Evolutionary conservation across 2,797 vertebrate species (phyloP).

Genomic region (Acanthurus leucopareius): DNA sequence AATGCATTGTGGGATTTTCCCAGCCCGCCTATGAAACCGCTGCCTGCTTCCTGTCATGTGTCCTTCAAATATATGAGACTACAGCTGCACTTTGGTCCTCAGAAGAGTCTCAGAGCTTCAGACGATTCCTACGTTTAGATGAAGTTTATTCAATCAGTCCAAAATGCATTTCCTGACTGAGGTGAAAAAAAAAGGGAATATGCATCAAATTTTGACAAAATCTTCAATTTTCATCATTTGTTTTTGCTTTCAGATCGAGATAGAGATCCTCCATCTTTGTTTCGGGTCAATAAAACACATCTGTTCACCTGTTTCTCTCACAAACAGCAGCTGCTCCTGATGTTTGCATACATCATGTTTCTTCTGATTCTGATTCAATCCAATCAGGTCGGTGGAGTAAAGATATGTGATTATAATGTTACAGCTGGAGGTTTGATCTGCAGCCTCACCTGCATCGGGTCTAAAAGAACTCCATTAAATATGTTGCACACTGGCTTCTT

Average conservation of each 20-base stretch:
- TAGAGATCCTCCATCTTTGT: neutral
- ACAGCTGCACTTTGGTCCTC: constrained; percentile 6
- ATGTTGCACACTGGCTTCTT: neutral
- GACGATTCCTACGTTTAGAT: constrained; percentile 50
- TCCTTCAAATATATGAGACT: constrained; percentile 21
- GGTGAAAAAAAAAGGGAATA: too few species aligned
- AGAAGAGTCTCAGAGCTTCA: constrained; percentile 25
- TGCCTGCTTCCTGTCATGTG: constrained; percentile 4
- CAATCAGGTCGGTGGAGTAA: constrained; percentile 3
- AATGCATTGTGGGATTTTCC: constrained; percentile 25
- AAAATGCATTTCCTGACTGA: too few species aligned
- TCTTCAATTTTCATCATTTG: too few species aligned
- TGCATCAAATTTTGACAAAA: too few species aligned
- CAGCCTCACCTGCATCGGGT: neutral
- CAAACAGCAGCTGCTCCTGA: constrained; percentile 9
- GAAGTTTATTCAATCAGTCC: constrained; percentile 49
- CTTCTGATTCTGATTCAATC: neutral
- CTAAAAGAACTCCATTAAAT: neutral
- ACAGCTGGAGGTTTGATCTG: constrained; percentile 1
- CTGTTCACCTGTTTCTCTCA: neutral
- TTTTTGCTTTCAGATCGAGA: neutral
- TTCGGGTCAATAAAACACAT: neutral
- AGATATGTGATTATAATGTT: constrained; percentile 23
- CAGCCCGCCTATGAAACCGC: constrained; percentile 2
- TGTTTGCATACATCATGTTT: neutral